Evolutionary conservation across 1,140 invertebrate species (phyloP), one percentile per base, ranked within the genome.

Genomic region (Wasmannia auropunctata): DNA sequence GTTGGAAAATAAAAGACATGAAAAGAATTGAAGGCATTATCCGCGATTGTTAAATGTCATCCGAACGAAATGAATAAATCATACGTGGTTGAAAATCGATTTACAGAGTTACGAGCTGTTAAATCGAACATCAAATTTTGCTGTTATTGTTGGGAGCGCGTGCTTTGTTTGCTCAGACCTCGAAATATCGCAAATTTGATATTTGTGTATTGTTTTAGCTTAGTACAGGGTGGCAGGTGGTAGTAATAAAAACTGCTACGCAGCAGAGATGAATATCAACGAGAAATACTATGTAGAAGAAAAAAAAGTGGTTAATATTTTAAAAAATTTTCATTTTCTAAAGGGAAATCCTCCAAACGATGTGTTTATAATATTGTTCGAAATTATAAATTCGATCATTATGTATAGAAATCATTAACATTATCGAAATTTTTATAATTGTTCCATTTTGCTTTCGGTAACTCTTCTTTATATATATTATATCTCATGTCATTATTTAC

Each of bases 61-160:
- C 8, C 2, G 19, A 49, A 65, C 28, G n/a, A 43, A 77, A 34
- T n/a, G 22, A 28, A 28, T 43, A 62, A 62, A 63, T 75, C 51
- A 37, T 58, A 7, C 16, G 51, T 40, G 1, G 19, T 40, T 40
- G 14, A 11, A 56, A 75, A 75, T 51, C 28, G n/a, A 51, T 75
- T 58, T 58, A 6, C 16, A 11, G 7, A 75, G 14, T 37, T 58
- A 40, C 8, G 51, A 63, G 40, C 25, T 63, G 2, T 43, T 62
- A 62, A 46, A 76, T 60, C 19, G 19, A 22, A 77, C 58, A 62
- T 54, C 22, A 67, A 67, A 43, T 43, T 77, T 77, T 67, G 1
- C 34, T 43, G 10, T 31, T 60, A 28, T 75, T 76, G 22, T 63
- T 56, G 16, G 16, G 1, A 43, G 14, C 56, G 37, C 34, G 11